These are phyloP conservation scores for Platynereis dumerilii DNA, from an alignment of 2,888 invertebrate species.

Conservation along the genomic window DNA sequence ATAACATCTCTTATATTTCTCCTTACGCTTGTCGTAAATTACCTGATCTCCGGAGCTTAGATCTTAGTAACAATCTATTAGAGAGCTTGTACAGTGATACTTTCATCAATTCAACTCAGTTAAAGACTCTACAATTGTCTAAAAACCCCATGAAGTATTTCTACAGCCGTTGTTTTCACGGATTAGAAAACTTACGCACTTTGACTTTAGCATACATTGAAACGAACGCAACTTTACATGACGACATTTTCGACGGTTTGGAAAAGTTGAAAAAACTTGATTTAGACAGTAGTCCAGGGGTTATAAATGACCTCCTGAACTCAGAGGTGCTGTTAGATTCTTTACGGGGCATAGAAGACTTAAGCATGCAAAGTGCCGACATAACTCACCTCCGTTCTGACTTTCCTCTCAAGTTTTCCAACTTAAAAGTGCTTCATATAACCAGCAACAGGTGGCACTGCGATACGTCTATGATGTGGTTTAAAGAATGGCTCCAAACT, in stretches of 20 bases:
- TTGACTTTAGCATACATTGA: conserved; percentile 24
- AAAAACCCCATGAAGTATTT: conserved; percentile 26
- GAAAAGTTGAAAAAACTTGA: conserved; percentile 29
- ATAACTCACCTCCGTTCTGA: conserved; percentile 26
- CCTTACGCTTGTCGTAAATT: conserved; percentile 31
- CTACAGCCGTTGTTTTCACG: conserved; percentile 18
- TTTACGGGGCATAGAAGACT: conserved; percentile 29
- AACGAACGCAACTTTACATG: conserved; percentile 19
- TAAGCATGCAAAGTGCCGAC: conserved; percentile 38
- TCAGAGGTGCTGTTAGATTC: conserved; percentile 19
- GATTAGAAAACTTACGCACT: conserved; percentile 12
- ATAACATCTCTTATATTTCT: conserved; percentile 27
- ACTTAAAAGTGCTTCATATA: conserved; percentile 30
- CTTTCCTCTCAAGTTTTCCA: conserved; percentile 25
- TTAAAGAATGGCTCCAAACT: conserved; percentile 33
- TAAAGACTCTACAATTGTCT: conserved; percentile 21
- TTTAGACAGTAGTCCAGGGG: conserved; percentile 35
- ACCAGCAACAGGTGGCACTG: conserved; percentile 39
- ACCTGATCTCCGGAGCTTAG: conserved; percentile 25
- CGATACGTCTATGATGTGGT: conserved; percentile 37
- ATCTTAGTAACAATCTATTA: conserved; percentile 37
- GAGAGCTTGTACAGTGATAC: conserved; percentile 19
- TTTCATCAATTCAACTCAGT: conserved; percentile 11
- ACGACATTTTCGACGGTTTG: conserved; percentile 33
- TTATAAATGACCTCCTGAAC: conserved; percentile 26